Conservation (phyloP, 2,113 vertebrate genomes). For the Falcunculus frontatus region DNA sequence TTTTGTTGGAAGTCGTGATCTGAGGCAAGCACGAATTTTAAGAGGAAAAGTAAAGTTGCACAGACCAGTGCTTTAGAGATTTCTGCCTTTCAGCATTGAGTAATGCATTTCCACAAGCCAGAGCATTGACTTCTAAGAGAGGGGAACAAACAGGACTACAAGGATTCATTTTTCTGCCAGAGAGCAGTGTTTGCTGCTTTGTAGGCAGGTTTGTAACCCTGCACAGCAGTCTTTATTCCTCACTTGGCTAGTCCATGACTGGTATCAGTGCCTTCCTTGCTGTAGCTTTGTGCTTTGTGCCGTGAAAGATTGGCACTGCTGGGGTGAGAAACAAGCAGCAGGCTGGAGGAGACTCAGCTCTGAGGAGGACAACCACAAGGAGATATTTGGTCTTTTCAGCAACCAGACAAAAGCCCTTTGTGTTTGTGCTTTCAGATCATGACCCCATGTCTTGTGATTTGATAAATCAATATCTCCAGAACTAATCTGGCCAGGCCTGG, state of each 20-base stretch:
- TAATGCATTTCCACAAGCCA: not conserved
- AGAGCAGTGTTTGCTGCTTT: not conserved
- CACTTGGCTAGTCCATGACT: not conserved
- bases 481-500: not conserved
- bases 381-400: not conserved
- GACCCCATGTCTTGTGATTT: not conserved
- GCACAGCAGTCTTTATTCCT: not conserved
- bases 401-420: not conserved
- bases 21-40: not conserved
- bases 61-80: not conserved
- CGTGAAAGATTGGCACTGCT: not conserved
- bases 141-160: not conserved
- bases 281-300: not conserved
- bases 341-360: not conserved
- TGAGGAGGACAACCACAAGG: accelerated
- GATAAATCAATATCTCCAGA: not conserved
- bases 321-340: not conserved
- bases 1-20: not conserved
- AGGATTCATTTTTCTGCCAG: slow-evolving; percentile 7
- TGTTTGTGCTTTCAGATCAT: not conserved
- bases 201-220: not conserved
- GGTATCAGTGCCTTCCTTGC: not conserved
- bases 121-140: not conserved
- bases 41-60: not conserved
- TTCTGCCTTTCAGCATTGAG: not conserved